phyloP scores from a whole-genome alignment of 2,888 invertebrate species.

The Physocephala rufipes region DNA sequence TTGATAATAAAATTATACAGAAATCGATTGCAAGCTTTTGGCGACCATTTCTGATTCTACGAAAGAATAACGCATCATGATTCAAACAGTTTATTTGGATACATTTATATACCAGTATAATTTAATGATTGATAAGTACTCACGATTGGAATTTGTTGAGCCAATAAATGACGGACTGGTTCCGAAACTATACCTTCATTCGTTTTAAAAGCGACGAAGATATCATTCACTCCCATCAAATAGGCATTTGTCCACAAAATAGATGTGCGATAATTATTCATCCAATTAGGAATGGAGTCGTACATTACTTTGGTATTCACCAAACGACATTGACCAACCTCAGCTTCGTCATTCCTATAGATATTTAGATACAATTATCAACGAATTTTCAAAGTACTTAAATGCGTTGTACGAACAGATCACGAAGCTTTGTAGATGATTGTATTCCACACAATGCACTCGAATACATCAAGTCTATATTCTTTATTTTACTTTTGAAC shows the following conservation, averaged over 20 bases:
- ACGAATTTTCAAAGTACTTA: neutral
- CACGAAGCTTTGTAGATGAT: slow-evolving; percentile 3
- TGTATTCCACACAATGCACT: slow-evolving; percentile 1
- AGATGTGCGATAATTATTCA: neutral
- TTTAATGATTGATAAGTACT: no score
- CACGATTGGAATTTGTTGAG: neutral
- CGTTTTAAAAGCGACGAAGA: slow-evolving; percentile 11
- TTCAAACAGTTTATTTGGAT: no score
- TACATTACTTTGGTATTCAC: slow-evolving; percentile 22
- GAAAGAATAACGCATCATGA: no score
- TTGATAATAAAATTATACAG: no score
- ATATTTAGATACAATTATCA: neutral
- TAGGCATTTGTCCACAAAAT: slow-evolving; percentile 19
- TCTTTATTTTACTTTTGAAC: slow-evolving; percentile 7
- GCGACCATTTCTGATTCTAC: no score
- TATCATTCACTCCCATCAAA: slow-evolving; percentile 6
- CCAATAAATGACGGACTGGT: neutral
- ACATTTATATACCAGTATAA: no score
- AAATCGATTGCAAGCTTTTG: no score
- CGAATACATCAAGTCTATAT: slow-evolving; percentile 20
- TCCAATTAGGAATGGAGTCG: neutral
- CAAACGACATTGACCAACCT: slow-evolving; percentile 2
- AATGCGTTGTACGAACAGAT: slow-evolving; percentile 2
- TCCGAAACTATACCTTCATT: neutral
- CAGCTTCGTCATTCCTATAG: neutral